These are phyloP conservation scores for Lipophrys pholis DNA, from an alignment of 2,113 vertebrate genomes.

Conservation along the genomic window DNA sequence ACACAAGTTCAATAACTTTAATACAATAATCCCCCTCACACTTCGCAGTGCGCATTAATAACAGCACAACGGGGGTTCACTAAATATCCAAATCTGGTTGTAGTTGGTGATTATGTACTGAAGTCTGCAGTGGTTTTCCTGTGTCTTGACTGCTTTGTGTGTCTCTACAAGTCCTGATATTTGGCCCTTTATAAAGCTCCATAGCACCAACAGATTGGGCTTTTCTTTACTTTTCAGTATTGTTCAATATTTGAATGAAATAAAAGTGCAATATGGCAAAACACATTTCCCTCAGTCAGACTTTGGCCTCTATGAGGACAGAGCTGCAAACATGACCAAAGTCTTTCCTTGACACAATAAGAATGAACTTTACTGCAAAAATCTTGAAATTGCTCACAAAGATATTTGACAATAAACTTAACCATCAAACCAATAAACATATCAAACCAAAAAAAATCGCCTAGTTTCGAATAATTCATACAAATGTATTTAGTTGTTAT, in stretches of 20 bases:
- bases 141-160: conserved; percentile 6
- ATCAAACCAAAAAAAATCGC: too few species aligned
- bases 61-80: background rate
- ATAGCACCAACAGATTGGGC: background rate
- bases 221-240: conserved; percentile 10
- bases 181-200: background rate
- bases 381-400: background rate
- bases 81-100: background rate
- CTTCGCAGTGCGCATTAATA: background rate
- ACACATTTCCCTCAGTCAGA: background rate
- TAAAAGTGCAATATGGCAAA: background rate
- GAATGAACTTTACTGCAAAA: background rate
- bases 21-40: background rate
- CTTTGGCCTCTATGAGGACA: background rate
- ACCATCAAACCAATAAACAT: too few species aligned
- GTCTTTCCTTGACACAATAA: too few species aligned
- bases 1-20: conserved; percentile 3
- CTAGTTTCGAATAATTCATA: too few species aligned
- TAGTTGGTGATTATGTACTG: background rate
- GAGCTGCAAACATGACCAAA: background rate
- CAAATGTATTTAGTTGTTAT: too few species aligned
- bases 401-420: background rate
- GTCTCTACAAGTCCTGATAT: background rate
- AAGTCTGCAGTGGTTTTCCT: background rate
- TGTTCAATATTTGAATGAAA: conserved; percentile 4